Evolutionary conservation across 2,888 invertebrate genomes (phyloP).

Genomic region (Hoplodrina ambigua): DNA sequence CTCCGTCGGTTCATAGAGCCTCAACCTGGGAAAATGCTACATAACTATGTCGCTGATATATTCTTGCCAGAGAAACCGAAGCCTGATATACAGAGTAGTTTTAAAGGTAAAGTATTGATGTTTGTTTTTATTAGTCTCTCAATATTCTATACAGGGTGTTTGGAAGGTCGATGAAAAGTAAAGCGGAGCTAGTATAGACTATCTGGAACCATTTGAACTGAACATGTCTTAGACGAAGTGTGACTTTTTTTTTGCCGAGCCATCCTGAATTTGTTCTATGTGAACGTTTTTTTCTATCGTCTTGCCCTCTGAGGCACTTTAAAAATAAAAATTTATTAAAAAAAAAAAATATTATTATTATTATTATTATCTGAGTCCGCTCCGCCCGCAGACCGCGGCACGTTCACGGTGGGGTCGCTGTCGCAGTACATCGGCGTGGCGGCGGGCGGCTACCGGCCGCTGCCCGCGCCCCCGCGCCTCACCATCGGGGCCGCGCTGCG

Average conservation of each 20-base stretch:
- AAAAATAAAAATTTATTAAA: too few species aligned
- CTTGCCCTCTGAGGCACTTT: too few species aligned
- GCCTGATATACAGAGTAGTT: slow-evolving; percentile 96
- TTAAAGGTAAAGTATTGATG: slow-evolving; percentile 91
- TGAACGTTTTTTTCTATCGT: too few species aligned
- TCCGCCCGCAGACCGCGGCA: slow-evolving; percentile 92
- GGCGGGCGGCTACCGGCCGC: slow-evolving; percentile 96
- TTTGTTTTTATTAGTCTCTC: neutral
- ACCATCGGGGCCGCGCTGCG: slow-evolving; percentile 94
- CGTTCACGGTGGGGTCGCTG: slow-evolving; percentile 97
- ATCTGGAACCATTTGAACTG: too few species aligned
- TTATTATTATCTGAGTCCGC: fast-evolving
- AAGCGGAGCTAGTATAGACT: too few species aligned
- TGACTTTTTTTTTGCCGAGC: too few species aligned
- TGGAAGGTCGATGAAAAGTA: too few species aligned
- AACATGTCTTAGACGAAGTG: too few species aligned
- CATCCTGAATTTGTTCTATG: too few species aligned
- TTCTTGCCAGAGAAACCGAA: slow-evolving; percentile 98
- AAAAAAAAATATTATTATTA: too few species aligned
- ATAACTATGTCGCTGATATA: slow-evolving; percentile 94
- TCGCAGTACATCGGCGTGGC: slow-evolving; percentile 97
- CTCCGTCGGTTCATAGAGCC: slow-evolving; percentile 92
- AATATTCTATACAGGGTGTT: too few species aligned
- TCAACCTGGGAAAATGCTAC: slow-evolving; percentile 81
- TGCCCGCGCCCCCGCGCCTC: slow-evolving; percentile 95